These are phyloP conservation scores for Megalurothrips usitatus DNA, from an alignment of 2,888 invertebrate genomes.

Conservation along the genomic window DNA sequence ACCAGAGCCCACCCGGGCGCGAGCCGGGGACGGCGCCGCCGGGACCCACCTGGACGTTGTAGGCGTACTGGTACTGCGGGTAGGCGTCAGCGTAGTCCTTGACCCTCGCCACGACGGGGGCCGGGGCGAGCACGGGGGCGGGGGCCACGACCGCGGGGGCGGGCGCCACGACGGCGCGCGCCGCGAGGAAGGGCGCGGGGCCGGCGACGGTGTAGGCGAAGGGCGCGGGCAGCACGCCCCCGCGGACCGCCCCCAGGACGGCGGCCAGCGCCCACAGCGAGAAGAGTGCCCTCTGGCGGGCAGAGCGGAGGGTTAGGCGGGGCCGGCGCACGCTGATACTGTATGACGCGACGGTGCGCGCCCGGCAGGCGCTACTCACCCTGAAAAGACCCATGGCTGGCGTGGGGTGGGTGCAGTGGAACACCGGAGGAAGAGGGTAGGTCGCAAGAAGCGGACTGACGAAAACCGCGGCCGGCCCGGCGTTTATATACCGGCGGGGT, in stretches of 20 bases:
- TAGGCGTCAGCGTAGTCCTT: conserved; percentile 38
- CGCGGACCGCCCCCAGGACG: background rate
- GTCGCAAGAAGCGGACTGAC: conserved; percentile 1
- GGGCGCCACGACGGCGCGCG: conserved; percentile 33
- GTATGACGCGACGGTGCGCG: too few relatives aligned
- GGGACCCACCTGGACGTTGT: conserved; percentile 37
- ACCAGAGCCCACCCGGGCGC: background rate
- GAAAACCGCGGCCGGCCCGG: background rate
- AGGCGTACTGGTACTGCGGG: conserved; percentile 39
- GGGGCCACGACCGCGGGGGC: conserved; percentile 36
- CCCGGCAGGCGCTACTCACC: background rate
- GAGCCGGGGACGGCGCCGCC: background rate
- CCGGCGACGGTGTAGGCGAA: conserved; percentile 34
- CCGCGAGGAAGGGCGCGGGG: conserved; percentile 31
- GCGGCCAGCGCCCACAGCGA: background rate
- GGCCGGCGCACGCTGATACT: too few relatives aligned
- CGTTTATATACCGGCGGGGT: background rate
- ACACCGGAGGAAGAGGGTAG: background rate
- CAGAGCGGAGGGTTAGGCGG: background rate
- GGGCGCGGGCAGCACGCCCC: background rate
- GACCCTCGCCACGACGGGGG: conserved; percentile 36
- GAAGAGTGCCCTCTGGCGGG: background rate
- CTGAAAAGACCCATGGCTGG: conserved; percentile 7
- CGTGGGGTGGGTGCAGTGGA: background rate
- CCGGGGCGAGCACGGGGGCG: conserved; percentile 31